phyloP scores from a whole-genome alignment of 2,888 invertebrate genomes.

The Hirtodrosophila duncani region DNA sequence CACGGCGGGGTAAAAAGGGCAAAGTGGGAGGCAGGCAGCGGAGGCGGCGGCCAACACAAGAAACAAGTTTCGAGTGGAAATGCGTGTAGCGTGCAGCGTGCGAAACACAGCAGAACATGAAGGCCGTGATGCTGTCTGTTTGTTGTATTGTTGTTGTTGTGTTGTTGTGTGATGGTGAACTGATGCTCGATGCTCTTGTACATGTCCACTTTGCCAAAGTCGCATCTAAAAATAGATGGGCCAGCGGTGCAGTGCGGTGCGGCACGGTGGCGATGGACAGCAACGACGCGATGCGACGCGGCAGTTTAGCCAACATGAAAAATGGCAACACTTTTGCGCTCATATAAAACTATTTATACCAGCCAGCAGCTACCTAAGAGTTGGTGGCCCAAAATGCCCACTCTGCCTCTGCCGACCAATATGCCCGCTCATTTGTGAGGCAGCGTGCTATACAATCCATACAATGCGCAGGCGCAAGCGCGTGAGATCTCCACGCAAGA shows the following conservation, averaged over 20 bases:
- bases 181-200: conserved; percentile 45
- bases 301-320: conserved; percentile 56
- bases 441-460: conserved; percentile 36
- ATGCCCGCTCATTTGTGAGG: conserved; percentile 42
- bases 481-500: conserved; percentile 74
- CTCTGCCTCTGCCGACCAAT: conserved; percentile 40
- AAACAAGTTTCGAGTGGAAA: conserved; percentile 72
- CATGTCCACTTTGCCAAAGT: conserved; percentile 29
- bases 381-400: conserved; percentile 6
- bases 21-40: too few species aligned
- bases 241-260: background rate
- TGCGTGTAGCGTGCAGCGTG: conserved; percentile 72
- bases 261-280: conserved; percentile 1
- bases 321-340: conserved; percentile 72
- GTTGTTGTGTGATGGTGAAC: background rate
- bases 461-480: conserved; percentile 66
- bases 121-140: conserved; percentile 33
- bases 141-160: conserved; percentile 5
- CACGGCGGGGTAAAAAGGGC: conserved; percentile 56
- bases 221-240: conserved; percentile 56
- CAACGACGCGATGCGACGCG: too few species aligned
- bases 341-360: conserved; percentile 69
- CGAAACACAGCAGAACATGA: conserved; percentile 67
- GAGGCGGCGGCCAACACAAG: conserved; percentile 1
- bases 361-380: conserved; percentile 19